Percentiles rank a stretch among this genome's conserved stretches.
Conservation (phyloP, 2,888 invertebrate species). For the Theodoxus fluviatilis region DNA sequence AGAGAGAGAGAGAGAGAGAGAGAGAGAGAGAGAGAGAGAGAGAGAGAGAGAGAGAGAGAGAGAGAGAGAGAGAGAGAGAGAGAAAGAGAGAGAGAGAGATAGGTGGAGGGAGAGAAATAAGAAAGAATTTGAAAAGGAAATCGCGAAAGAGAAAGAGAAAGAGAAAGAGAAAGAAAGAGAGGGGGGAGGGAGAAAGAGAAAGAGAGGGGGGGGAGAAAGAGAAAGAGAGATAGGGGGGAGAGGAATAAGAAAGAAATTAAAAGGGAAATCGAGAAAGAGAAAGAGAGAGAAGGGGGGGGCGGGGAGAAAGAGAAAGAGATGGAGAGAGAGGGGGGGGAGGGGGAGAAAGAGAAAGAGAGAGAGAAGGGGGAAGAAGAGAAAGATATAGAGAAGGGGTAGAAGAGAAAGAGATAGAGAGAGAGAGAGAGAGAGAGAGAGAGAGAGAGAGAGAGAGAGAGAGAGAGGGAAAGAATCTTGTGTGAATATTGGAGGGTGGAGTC, state of each 20-base stretch:
- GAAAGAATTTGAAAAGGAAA: not conserved
- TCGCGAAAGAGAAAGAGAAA: constrained; percentile 5
- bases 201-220: not conserved
- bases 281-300: not conserved
- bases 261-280: not conserved
- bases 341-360: not conserved
- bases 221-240: not conserved
- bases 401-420: constrained; percentile 18
- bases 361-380: constrained; percentile 4
- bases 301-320: not conserved
- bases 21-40: constrained; percentile 15
- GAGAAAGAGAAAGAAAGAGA: constrained; percentile 5
- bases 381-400: constrained; percentile 10
- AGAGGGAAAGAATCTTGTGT: too few relatives aligned
- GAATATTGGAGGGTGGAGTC: too few relatives aligned
- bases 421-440: not conserved
- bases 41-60: constrained; percentile 16
- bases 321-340: not conserved
- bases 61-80: not conserved
- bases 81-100: not conserved
- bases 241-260: constrained; percentile 1
- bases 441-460: not conserved
- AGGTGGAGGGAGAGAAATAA: not conserved
- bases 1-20: constrained; percentile 16
- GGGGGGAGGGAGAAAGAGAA: not conserved